Percentiles rank a stretch among this genome's conserved stretches.
phyloP scores from a whole-genome alignment of 2,888 invertebrate species.

The Trissolcus japonicus region DNA sequence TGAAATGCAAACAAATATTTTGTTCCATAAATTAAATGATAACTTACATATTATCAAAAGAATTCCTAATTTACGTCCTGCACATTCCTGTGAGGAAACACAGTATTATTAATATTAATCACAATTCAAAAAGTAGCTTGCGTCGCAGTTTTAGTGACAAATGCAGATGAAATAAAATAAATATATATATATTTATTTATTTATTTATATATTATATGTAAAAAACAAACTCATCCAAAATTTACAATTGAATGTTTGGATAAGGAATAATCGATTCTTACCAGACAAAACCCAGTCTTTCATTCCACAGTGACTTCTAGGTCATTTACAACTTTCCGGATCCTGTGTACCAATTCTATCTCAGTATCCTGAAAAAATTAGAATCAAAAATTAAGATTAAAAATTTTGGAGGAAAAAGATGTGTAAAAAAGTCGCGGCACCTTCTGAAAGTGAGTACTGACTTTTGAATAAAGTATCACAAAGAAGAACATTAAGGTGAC shows the following conservation, averaged over 20 bases:
- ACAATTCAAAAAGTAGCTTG: no score
- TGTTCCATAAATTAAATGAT: neutral
- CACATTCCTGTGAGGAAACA: conserved; percentile 9
- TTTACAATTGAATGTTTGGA: no score
- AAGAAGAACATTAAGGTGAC: conserved; percentile 9
- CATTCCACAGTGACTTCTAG: conserved; percentile 1
- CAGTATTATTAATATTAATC: neutral
- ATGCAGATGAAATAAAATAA: no score
- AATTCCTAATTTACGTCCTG: conserved; percentile 14
- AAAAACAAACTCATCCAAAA: no score
- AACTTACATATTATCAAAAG: conserved; percentile 34
- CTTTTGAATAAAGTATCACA: conserved; percentile 3
- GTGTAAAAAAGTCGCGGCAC: no score
- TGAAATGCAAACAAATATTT: no score
- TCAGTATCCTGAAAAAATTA: neutral
- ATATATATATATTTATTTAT: no score
- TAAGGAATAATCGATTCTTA: neutral
- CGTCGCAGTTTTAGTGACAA: no score
- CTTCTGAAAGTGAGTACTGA: neutral
- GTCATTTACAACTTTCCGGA: neutral
- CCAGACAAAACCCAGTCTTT: conserved; percentile 6
- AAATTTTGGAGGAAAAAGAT: no score
- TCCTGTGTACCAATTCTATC: neutral
- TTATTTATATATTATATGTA: no score
- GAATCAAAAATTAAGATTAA: neutral